Percentiles rank a stretch among this genome's conserved stretches.
Conservation (phyloP, 2,797 vertebrate genomes). For the Vultur gryphus region DNA sequence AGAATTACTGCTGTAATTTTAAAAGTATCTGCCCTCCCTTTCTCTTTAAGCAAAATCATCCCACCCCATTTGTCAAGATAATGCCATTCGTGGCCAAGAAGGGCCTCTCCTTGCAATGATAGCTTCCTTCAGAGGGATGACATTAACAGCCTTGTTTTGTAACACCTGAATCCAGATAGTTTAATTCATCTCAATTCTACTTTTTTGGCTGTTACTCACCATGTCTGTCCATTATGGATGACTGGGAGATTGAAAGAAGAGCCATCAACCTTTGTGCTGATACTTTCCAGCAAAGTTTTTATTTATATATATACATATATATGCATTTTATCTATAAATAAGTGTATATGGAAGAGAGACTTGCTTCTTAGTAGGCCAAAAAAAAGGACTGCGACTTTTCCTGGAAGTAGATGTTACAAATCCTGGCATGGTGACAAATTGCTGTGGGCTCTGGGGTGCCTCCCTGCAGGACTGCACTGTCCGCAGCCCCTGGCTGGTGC, state of each 20-base stretch:
- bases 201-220: neutral
- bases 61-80: neutral
- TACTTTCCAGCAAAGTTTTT: neutral
- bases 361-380: neutral
- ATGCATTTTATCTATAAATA: neutral
- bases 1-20: slow-evolving; percentile 35
- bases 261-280: neutral
- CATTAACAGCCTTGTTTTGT: neutral
- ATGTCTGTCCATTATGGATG: neutral
- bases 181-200: neutral
- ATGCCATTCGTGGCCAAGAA: neutral
- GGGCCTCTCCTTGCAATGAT: neutral
- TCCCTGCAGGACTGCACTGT: neutral
- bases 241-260: neutral
- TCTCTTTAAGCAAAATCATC: slow-evolving; percentile 19
- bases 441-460: neutral
- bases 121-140: neutral
- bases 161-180: neutral
- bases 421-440: neutral
- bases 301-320: fast-evolving
- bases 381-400: neutral
- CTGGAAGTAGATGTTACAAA: neutral
- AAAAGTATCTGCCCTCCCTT: neutral
- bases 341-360: neutral
- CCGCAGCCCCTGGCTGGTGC: neutral